Base-by-base conservation (phyloP, 2,888 invertebrate genomes). In the Adelognathus sp. region DNA sequence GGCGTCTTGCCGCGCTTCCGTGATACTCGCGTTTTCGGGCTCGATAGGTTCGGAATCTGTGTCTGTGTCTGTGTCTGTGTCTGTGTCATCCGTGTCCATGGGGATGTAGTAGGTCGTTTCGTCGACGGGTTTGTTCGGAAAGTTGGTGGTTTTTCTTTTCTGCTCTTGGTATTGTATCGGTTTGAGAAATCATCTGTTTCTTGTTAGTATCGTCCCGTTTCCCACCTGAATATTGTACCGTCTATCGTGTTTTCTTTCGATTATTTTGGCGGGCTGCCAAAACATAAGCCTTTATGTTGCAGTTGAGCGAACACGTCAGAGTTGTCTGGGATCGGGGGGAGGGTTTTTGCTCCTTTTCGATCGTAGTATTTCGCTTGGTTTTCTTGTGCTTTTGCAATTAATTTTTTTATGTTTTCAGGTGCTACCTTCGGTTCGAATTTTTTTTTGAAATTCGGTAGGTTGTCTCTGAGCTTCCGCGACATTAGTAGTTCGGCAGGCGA, bases 111-210 rank as follows among this genome's bases (percentile, higher is more conserved):
- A 21, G 33, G 33, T 21, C 36, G 21, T 58, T 9, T 58, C 36
- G 21, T 58, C 21, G 36, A n/a, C n/a, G n/a, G n/a, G n/a, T n/a
- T 21, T 9, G 18, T 36, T 21, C 2, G 33, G 14, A 11, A 31
- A 16, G 31, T 14, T 31, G 29, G 31, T 14, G 31, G 14, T 4
- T 29, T 31, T 6, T 16, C 3, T 14, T 31, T 54, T 14, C 36
- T n/a, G 6, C 11, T 36, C 24, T 52, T 24, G 3, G 18, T 29
- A 9, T 18, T 21, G 24, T 46, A 33, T 60, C 6, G 54, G 52
- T 36, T 74, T 74, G n/a, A 74, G 58, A 24, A 74, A 67, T 50
- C 74, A 29, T 58, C 74, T 66, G 18, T 74, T 74, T 60, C 74
- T 74, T n/a, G 46, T 67, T 0, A 74, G 67, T 9, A 67, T 46